phyloP scores from a whole-genome alignment of 1,140 invertebrate species.

The Brachionus manjavacas region DNA sequence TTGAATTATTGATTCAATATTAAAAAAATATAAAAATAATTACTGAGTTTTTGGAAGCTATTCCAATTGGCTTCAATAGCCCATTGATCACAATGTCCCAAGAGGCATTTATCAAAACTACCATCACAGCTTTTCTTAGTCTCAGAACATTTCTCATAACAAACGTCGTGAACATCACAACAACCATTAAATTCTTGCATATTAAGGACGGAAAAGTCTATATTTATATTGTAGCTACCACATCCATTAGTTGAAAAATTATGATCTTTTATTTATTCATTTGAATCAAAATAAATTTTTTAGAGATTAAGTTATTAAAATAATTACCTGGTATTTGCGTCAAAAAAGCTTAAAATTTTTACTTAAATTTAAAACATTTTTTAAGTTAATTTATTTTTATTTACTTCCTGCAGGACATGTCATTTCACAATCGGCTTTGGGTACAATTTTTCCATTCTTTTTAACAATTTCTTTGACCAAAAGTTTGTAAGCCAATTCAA shows the following conservation, averaged over 20 bases:
- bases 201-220: conserved; percentile 18
- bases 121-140: conserved; percentile 36
- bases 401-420: conserved; percentile 16
- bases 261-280: background rate
- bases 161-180: conserved; percentile 22
- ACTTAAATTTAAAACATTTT: background rate
- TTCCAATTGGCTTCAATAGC: conserved; percentile 32
- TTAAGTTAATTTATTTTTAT: background rate
- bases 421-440: background rate
- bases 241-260: background rate
- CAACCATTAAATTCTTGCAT: conserved; percentile 22
- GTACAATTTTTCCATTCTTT: background rate
- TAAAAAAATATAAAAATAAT: background rate
- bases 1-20: background rate
- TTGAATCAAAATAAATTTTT: background rate
- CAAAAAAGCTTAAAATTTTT: background rate
- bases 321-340: background rate
- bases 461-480: background rate
- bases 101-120: conserved; percentile 15
- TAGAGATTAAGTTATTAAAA: background rate
- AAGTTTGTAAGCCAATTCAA: conserved; percentile 5
- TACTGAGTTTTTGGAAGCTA: background rate
- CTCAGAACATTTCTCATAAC: conserved; percentile 24
- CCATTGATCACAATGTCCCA: background rate
- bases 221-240: conserved; percentile 30